These are phyloP conservation scores for Grammomys surdaster DNA, from an alignment of 2,113 vertebrate genomes.

Conservation along the genomic window DNA sequence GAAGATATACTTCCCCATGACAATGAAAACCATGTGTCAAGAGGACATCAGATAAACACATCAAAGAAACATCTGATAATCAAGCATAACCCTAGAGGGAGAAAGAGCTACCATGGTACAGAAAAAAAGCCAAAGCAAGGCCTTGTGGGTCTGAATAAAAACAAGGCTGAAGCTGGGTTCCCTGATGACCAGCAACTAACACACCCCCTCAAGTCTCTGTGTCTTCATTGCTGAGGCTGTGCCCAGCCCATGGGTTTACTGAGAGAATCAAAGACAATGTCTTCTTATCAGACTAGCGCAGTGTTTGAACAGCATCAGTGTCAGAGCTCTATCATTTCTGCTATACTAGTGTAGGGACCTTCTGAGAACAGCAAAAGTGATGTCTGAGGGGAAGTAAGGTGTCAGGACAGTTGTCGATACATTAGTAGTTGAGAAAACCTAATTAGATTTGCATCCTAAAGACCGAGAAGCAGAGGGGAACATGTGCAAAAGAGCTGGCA, in stretches of 20 bases:
- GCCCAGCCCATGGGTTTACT: background rate
- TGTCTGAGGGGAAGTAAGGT: background rate
- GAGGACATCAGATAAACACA: background rate
- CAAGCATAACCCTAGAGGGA: background rate
- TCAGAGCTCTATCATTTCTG: background rate
- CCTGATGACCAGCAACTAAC: background rate
- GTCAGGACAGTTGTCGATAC: background rate
- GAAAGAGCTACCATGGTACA: background rate
- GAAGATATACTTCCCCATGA: background rate
- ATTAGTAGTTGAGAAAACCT: background rate
- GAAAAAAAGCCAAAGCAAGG: background rate
- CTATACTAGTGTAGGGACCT: background rate
- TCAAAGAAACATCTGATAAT: background rate
- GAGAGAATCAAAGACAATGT: background rate
- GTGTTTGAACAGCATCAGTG: too few relatives aligned
- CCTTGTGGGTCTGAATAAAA: background rate
- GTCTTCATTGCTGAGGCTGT: background rate
- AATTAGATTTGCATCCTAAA: background rate
- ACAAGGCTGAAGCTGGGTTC: background rate
- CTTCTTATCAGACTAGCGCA: background rate
- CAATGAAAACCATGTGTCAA: background rate
- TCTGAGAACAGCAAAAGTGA: background rate
- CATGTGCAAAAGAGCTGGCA: background rate
- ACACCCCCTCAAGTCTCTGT: background rate
- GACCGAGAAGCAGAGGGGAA: background rate